These are phyloP conservation scores for Hassar affinis DNA, from an alignment of 2,113 vertebrate genomes.

Conservation along the genomic window DNA sequence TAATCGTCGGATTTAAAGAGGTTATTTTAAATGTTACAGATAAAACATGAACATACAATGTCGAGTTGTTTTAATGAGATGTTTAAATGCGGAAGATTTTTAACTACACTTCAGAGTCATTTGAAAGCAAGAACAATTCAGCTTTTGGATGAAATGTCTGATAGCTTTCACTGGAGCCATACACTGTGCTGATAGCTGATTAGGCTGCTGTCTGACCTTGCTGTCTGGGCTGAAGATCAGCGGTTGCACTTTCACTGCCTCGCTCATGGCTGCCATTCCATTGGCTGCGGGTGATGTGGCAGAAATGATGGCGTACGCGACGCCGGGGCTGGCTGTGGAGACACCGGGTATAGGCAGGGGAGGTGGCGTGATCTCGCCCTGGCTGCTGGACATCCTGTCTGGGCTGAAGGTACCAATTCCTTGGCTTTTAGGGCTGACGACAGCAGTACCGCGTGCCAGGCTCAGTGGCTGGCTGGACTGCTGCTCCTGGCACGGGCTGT, in stretches of 20 bases:
- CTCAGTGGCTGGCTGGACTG: slow-evolving; percentile 81
- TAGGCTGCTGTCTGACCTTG: slow-evolving; percentile 71
- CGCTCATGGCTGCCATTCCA: slow-evolving; percentile 76
- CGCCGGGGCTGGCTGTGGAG: slow-evolving; percentile 70
- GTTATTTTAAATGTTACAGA: neutral
- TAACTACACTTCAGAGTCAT: neutral
- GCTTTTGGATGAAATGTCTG: slow-evolving; percentile 4
- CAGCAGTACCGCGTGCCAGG: slow-evolving; percentile 82
- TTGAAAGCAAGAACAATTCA: neutral
- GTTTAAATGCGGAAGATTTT: neutral
- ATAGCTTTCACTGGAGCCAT: neutral
- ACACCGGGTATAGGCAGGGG: slow-evolving; percentile 52
- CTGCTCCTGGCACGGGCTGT: slow-evolving; percentile 80
- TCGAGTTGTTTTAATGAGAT: neutral
- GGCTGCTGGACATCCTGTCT: slow-evolving; percentile 70
- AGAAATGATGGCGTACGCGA: slow-evolving; percentile 94
- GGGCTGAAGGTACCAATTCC: slow-evolving; percentile 88
- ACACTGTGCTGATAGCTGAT: neutral
- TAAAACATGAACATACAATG: neutral
- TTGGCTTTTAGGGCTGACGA: slow-evolving; percentile 84
- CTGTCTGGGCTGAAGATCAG: slow-evolving; percentile 83
- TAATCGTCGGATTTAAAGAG: neutral
- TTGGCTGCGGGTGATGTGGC: slow-evolving; percentile 77
- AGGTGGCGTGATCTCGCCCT: slow-evolving; percentile 53
- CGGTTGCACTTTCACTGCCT: slow-evolving; percentile 85